Base-by-base conservation (phyloP, 2,888 invertebrate genomes). In the Cataglyphis albicans region DNA sequence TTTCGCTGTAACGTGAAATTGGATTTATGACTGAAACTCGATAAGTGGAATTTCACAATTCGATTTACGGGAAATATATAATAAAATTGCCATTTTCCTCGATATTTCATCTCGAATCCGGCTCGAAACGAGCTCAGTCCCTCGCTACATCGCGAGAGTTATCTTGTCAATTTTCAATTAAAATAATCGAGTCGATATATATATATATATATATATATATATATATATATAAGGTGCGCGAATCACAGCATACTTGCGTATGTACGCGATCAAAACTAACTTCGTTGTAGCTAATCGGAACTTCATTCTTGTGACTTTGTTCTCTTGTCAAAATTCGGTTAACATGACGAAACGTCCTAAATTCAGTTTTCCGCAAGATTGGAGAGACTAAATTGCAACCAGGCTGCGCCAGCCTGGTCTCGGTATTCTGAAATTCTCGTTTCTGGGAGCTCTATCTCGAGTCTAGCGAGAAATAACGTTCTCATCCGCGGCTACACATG, bases 31-130 rank as follows among this genome's bases (percentile, higher is more conserved):
- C 78, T 80, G 70, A 80, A 80, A 80, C 78, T 80, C 78, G 78
- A 80, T 80, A 80, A 80, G 78, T 80, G 70, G 78, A 80, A 80
- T 80, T 80, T 80, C 78, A 61, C 78, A 80, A 80, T 80, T 80
- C 78, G 78, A 80, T 80, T 80, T 80, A 80, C 78, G 78, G 78
- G 78, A 80, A 80, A 80, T 80, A 80, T 80, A 80, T 80, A 80
- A 80, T 80, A 80, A 80, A 80, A 80, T 80, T 80, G 78, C 78
- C 78, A 80, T 80, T 80, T 80, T 80, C 78, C 78, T 80, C 78
- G 78, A 80, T 80, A 80, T 80, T 80, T 80, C 78, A 80, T 80
- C 78, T 80, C 59, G 78, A 59, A 80, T 70, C 68, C 78, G 59
- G 70, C 59, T 65, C 78, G 78, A 59, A 80, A 70, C 78, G 78